Evolutionary conservation across 92 coral and sea anemone genomes (phyloP), one percentile per base, ranked within the genome.

Genomic region (Umimayanthus chanpuru): DNA sequence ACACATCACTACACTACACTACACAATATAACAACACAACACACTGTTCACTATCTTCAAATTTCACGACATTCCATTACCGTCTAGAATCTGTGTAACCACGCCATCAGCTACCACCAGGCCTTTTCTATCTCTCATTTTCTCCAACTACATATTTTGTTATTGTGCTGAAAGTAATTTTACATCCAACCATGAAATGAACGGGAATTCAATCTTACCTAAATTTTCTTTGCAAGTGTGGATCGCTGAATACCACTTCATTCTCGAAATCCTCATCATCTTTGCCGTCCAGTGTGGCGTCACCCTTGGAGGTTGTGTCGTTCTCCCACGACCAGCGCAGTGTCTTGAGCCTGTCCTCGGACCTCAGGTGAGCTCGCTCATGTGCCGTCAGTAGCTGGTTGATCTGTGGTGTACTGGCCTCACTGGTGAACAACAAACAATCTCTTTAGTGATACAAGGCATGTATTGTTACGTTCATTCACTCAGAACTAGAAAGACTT

Each of bases 321-420:
- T 92, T 96, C 85, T 96, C 99, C 99, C 99, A 96, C 0, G 98
- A 88, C 94, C 96, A 96, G 47, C 91, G 94, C 47, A 95, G 67
- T 28, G 95, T 86, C 85, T 95, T 92, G 4, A 96, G 94, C 32
- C 99, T 89, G 82, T 96, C 98, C 29, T 96, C 99, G 1, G 99
- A 85, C 15, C 96, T 89, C 79, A 92, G 87, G 50, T 96, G 99
- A 25, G 99, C 93, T 8, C 99, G 91, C 81, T 96, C 99, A 61
- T 96, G 99, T 7, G 99, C 96, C 39, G 89, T 95, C 82, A 96
- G 77, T 8, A 90, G 85, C 73, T 91, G 90, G 79, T 88, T 89
- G 9, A 12, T 30, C 6, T 30, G 44, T 6, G 68, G 77, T 23
- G 78, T 39, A 70, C 67, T 39, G 38, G 28, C 47, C 12, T 38